Base-by-base conservation (phyloP, 2,888 invertebrate species). In the Cordilura impudica region DNA sequence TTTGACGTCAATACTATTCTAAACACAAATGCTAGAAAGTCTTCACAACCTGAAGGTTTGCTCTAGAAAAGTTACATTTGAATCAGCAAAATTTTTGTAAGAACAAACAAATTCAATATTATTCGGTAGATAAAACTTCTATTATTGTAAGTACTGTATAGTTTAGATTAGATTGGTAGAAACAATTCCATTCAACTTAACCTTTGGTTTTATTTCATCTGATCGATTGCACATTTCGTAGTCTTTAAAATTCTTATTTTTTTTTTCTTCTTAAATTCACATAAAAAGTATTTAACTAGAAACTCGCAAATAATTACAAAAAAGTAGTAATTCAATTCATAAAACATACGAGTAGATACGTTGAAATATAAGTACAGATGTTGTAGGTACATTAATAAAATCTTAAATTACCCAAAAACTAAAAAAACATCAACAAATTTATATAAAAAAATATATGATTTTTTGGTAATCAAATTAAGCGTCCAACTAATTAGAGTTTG, bases 121-220 rank as follows among this genome's bases (percentile, higher is more conserved):
- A n/a, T n/a, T n/a, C n/a, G n/a, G n/a, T n/a, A n/a, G n/a, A n/a
- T n/a, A n/a, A n/a, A n/a, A n/a, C n/a, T n/a, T n/a, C n/a, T n/a
- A n/a, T n/a, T n/a, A n/a, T n/a, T n/a, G n/a, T n/a, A n/a, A n/a
- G n/a, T n/a, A n/a, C n/a, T n/a, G n/a, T n/a, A n/a, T n/a, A n/a
- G n/a, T n/a, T n/a, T n/a, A n/a, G n/a, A n/a, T n/a, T n/a, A 29
- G 12, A 35, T 12, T 12, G 12, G 10, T 12, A 35, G 35, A 35
- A 71, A 61, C 83, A 84, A 87, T 87, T 87, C 86, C 86, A 86
- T 82, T 87, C 86, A 87, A 86, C 83, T 87, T 84, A 87, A 85
- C 61, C 82, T 81, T 85, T 83, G 63, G 66, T 23, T 21, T 12
- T 10, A 39, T 67, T 43, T 45, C 2, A 45, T 45, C 26, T 61